Conservation (phyloP, 35 echinoderm and acorn worm species). For the Ophioderma brevispina region DNA sequence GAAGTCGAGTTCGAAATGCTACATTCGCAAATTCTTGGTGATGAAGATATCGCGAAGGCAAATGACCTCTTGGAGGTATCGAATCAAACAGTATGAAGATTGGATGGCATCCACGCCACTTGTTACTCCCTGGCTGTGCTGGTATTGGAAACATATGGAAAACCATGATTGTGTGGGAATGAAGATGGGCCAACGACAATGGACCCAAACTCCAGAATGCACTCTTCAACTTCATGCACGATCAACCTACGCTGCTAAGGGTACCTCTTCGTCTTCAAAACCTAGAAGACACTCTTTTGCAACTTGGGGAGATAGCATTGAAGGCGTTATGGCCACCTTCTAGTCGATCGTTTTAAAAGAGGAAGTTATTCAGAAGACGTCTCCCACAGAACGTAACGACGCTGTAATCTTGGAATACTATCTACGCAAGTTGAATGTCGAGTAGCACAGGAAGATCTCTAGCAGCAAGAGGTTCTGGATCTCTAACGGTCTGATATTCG, state of each 20-base stretch:
- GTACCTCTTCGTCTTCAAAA: not conserved
- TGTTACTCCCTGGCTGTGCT: not conserved
- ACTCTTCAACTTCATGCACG: not conserved
- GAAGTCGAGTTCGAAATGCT: slow-evolving; percentile 2
- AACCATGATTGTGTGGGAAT: not conserved
- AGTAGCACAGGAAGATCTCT: not conserved
- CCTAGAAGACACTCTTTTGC: not conserved
- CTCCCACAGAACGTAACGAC: not conserved
- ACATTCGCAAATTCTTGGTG: slow-evolving; percentile 41
- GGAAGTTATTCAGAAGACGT: not conserved
- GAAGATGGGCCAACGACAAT: not conserved
- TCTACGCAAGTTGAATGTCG: not conserved
- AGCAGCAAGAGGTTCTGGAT: not conserved
- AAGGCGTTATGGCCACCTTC: not conserved
- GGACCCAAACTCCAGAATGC: not conserved
- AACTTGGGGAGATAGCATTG: not conserved
- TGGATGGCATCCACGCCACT: slow-evolving; percentile 19
- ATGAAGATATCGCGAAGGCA: not conserved
- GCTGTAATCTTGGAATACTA: slow-evolving; percentile 32
- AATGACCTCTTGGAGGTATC: too few relatives aligned
- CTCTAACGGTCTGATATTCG: not conserved
- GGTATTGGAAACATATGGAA: not conserved
- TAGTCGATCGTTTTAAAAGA: slow-evolving; percentile 26
- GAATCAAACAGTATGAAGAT: slow-evolving; percentile 35
- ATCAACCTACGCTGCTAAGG: not conserved